Evolutionary conservation across 2,113 vertebrate genomes (phyloP), one percentile per base, ranked within the genome.

Genomic region (Struthidea cinerea): DNA sequence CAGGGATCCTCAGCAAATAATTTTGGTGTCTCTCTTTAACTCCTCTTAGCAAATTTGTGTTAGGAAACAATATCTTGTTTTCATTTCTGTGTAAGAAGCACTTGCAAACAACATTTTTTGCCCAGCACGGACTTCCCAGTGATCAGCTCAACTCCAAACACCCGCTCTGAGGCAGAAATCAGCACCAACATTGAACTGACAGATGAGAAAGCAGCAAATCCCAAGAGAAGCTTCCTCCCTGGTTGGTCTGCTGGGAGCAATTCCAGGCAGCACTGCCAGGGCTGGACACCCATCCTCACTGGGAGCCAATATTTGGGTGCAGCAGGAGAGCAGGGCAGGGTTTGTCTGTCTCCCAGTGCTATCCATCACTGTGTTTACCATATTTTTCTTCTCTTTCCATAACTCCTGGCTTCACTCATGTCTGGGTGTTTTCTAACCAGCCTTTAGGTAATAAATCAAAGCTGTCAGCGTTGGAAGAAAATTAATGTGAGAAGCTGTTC

Each of bases 401-500:
- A 96, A 95, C 94, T 96, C 93, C 91, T 96, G 96, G 94, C 95
- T 96, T 96, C 49, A 13, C 94, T 97, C 92, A 96, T 30, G 96
- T 96, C 96, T 96, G 96, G 80, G 92, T 96, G 90, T 96, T 97
- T 96, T 97, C 95, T 96, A 95, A 87, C 89, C 89, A 95, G 92
- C 89, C 90, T 92, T 44, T 63, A 75, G 88, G 96, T 83, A 88
- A 97, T 97, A 97, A 97, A 97, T 97, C 97, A 97, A 95, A 96
- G 92, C 83, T 97, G 97, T 97, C 97, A 97, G 88, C 73, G 20
- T 67, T 91, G 96, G 87, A 87, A 87, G 95, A 96, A 96, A 97
- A 97, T 97, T 97, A 96, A 97, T 97, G 95, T 94, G 96, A 97
- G 96, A 97, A 97, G 93, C 94, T 94, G 95, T 96, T 97, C 94